A percentile compares a stretch with the other conserved stretches of the same genome.
These are phyloP conservation scores for Bombyx huttoni DNA, from an alignment of 2,888 invertebrate species.

Conservation along the genomic window DNA sequence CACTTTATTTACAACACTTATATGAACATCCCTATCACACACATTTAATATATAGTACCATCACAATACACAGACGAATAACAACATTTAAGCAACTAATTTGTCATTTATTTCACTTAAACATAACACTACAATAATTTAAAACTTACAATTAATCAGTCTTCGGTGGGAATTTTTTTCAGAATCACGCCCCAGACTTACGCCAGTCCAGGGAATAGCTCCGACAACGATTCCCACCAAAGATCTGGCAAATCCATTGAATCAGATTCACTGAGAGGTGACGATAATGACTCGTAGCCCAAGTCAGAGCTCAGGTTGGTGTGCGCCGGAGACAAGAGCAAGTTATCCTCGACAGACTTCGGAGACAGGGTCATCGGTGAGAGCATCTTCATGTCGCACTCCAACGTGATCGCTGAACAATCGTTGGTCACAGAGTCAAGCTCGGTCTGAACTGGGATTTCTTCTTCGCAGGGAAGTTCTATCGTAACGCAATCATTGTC, in stretches of 20 bases:
- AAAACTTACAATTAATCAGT: slow-evolving; percentile 54
- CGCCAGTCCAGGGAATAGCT: slow-evolving; percentile 82
- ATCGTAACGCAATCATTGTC: slow-evolving; percentile 81
- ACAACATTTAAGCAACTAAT: slow-evolving; percentile 21
- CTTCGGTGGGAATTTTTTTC: slow-evolving; percentile 49
- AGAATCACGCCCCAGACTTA: slow-evolving; percentile 39
- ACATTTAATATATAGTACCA: slow-evolving; percentile 4
- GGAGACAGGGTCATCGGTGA: slow-evolving; percentile 57
- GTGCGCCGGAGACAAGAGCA: slow-evolving; percentile 53
- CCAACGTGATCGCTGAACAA: slow-evolving; percentile 33
- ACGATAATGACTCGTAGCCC: slow-evolving; percentile 63
- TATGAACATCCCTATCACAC: slow-evolving; percentile 38
- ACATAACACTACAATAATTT: slow-evolving; percentile 22
- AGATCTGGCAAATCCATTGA: slow-evolving; percentile 73
- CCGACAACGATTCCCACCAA: slow-evolving; percentile 83
- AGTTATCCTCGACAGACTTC: slow-evolving; percentile 39
- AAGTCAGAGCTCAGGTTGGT: slow-evolving; percentile 55
- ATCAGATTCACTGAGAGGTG: slow-evolving; percentile 60
- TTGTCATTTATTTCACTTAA: slow-evolving; percentile 31
- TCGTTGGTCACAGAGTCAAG: slow-evolving; percentile 31
- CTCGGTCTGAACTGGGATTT: slow-evolving; percentile 46
- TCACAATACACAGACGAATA: slow-evolving; percentile 13
- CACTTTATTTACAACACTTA: slow-evolving; percentile 39
- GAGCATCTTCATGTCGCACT: slow-evolving; percentile 56
- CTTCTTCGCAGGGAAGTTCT: slow-evolving; percentile 76